phyloP scores from a whole-genome alignment of 1,140 invertebrate genomes.

The Psix sp. region DNA sequence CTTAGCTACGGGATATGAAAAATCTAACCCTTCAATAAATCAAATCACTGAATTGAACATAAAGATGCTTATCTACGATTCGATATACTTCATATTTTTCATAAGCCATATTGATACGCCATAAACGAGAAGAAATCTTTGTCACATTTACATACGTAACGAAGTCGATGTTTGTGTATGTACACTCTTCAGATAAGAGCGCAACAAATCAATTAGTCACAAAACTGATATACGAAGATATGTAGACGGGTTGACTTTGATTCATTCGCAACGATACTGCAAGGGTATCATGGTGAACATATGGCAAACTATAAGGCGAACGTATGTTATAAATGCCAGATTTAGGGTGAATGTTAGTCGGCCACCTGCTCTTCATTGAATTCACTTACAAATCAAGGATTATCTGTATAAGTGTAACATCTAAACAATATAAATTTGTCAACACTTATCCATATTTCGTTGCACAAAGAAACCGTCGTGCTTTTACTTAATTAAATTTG shows the following conservation, averaged over 20 bases:
- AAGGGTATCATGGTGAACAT: conserved; percentile 67
- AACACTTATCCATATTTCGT: too few species aligned
- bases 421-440: conserved; percentile 6
- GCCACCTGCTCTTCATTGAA: conserved; percentile 66
- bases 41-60: too few species aligned
- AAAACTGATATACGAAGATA: conserved; percentile 50
- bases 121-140: conserved; percentile 8
- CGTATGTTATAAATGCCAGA: conserved; percentile 62
- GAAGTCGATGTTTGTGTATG: conserved; percentile 29
- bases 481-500: too few species aligned
- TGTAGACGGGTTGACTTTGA: conserved; percentile 56
- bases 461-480: too few species aligned
- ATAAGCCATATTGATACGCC: not conserved
- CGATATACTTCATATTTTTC: conserved; percentile 3
- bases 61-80: not conserved
- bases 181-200: conserved; percentile 50
- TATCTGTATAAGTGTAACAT: conserved; percentile 27
- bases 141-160: conserved; percentile 22
- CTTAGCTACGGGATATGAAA: too few species aligned
- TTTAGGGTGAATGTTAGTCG: conserved; percentile 60
- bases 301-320: conserved; percentile 62
- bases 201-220: conserved; percentile 66
- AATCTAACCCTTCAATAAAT: too few species aligned
- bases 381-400: conserved; percentile 56
- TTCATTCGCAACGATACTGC: conserved; percentile 59